Percentiles rank a stretch among this genome's conserved stretches.
Conservation (phyloP, 2,113 vertebrate species). For the Oxyura jamaicensis region DNA sequence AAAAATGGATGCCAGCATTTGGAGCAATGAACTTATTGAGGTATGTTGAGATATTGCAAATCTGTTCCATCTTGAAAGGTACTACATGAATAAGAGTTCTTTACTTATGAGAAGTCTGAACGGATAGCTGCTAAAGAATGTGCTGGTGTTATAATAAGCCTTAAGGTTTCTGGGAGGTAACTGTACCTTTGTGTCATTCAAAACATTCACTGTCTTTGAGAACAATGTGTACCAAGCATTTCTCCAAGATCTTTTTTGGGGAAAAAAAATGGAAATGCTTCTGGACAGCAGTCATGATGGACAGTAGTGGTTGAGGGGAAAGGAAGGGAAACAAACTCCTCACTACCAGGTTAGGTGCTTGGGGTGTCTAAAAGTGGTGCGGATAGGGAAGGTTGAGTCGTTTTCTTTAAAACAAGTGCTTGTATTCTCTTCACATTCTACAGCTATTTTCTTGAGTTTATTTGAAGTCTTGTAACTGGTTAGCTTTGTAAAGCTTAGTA, state of each 20-base stretch:
- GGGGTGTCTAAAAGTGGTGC: neutral
- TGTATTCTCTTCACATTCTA: neutral
- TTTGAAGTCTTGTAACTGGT: neutral
- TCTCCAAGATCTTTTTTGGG: neutral
- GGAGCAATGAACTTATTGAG: conserved; percentile 98
- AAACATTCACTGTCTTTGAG: neutral
- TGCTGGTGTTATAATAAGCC: neutral
- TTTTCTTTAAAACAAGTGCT: neutral
- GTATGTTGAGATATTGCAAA: conserved; percentile 53
- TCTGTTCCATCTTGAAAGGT: neutral
- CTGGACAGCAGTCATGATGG: neutral
- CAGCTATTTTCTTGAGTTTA: neutral
- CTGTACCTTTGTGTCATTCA: neutral
- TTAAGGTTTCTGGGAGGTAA: neutral
- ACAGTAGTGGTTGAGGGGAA: neutral
- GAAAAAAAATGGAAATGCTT: neutral
- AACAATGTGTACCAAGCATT: neutral
- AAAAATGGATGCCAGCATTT: conserved; percentile 94
- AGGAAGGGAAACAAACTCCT: neutral
- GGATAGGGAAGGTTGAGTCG: neutral
- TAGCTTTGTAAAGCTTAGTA: neutral
- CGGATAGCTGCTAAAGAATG: neutral
- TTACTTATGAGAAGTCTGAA: neutral
- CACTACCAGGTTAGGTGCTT: neutral
- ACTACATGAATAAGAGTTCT: neutral